Conservation (phyloP, 1,140 invertebrate species). For the Doryteuthis pealeii region DNA sequence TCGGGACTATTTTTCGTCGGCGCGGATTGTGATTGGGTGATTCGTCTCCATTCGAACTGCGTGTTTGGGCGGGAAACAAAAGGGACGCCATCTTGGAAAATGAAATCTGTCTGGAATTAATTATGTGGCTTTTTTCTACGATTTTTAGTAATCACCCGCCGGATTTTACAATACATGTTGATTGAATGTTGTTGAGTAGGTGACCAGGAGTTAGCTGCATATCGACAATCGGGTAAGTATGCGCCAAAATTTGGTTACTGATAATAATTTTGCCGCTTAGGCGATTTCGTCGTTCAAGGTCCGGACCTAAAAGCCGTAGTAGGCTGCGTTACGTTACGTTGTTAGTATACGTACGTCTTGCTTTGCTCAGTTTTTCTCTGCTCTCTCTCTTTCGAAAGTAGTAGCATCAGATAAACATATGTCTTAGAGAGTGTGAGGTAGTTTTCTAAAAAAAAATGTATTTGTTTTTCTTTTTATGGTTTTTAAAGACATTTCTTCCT, state of each 20-base stretch:
- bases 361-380: no score
- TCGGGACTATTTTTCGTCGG: background rate
- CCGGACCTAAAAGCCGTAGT: no score
- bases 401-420: no score
- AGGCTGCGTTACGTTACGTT: no score
- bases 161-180: constrained; percentile 19
- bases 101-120: constrained; percentile 24
- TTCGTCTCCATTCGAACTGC: constrained; percentile 30
- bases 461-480: no score
- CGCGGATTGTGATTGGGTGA: background rate
- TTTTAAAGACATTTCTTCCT: no score
- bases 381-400: no score
- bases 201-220: constrained; percentile 1
- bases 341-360: no score
- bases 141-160: constrained; percentile 28
- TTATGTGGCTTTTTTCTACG: constrained; percentile 29
- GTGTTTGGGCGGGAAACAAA: constrained; percentile 54
- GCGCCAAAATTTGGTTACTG: background rate
- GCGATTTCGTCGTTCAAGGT: no score
- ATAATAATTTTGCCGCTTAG: background rate
- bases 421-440: no score
- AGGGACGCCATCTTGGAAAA: constrained; percentile 51
- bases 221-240: constrained; percentile 6
- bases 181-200: constrained; percentile 8
- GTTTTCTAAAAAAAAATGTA: no score